A percentile compares a stretch with the other conserved stretches of the same genome.
Evolutionary conservation across 2,888 invertebrate genomes (phyloP).

Genomic region (Sclerodermus sp.): DNA sequence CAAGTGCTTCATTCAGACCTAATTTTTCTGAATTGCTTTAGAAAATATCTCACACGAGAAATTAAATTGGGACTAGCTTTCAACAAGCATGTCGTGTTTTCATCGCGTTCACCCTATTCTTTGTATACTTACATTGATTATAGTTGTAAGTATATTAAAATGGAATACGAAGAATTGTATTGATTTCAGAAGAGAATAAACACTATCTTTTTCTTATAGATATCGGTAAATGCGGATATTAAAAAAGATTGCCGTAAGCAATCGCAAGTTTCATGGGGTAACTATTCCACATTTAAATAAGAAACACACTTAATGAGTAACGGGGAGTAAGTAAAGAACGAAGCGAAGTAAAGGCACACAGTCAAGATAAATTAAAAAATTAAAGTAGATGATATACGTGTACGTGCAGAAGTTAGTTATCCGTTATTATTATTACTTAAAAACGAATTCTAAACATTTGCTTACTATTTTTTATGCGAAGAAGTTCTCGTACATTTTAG

Average conservation of each 20-base stretch:
- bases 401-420: neutral
- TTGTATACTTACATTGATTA: neutral
- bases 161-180: too few species aligned
- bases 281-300: slow-evolving; percentile 13
- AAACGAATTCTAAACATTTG: too few species aligned
- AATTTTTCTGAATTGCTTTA: neutral
- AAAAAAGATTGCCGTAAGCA: slow-evolving; percentile 41
- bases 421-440: too few species aligned
- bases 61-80: too few species aligned
- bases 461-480: neutral
- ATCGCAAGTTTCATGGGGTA: slow-evolving; percentile 43
- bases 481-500: too few species aligned
- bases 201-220: slow-evolving; percentile 17
- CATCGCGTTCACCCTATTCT: neutral
- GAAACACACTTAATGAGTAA: neutral
- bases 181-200: too few species aligned
- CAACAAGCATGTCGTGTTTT: too few species aligned
- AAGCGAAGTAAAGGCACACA: neutral
- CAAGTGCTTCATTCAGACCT: too few species aligned
- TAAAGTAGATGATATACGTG: neutral
- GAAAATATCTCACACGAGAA: too few species aligned
- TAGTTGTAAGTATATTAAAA: neutral
- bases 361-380: neutral
- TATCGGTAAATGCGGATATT: slow-evolving; percentile 29
- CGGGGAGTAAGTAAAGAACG: too few species aligned